These are phyloP conservation scores for Mycetomoellerius zeteki DNA, from an alignment of 1,140 invertebrate genomes.

Conservation along the genomic window DNA sequence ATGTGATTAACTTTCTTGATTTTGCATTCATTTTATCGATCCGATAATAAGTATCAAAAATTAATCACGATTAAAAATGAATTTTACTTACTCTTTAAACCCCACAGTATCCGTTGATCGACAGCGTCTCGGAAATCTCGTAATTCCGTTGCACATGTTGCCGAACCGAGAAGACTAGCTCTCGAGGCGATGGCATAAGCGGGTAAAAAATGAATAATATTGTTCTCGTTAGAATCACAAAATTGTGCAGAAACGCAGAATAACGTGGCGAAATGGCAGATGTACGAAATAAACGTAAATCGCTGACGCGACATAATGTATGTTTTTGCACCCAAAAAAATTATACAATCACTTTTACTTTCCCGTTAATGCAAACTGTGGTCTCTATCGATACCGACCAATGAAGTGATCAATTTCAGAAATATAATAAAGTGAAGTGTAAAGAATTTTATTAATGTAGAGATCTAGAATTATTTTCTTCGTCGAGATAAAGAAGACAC, in stretches of 20 bases:
- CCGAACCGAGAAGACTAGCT: conserved; percentile 67
- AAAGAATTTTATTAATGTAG: not conserved
- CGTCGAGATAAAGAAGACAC: too few species aligned
- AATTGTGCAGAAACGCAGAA: conserved; percentile 9
- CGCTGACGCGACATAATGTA: conserved; percentile 24
- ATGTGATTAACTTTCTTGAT: not conserved
- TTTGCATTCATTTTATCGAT: not conserved
- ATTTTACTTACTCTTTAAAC: conserved; percentile 80
- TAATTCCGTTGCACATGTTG: conserved; percentile 76
- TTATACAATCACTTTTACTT: not conserved
- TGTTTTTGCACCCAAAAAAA: not conserved
- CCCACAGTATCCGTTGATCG: conserved; percentile 78
- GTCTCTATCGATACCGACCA: not conserved
- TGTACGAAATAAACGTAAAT: not conserved
- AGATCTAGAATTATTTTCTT: too few species aligned
- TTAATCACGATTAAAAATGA: not conserved
- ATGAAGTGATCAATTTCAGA: not conserved
- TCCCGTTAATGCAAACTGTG: not conserved
- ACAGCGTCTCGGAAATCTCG: conserved; percentile 74
- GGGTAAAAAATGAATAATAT: conserved; percentile 65
- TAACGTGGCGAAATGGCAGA: not conserved
- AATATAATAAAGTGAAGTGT: not conserved
- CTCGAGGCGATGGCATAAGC: conserved; percentile 77
- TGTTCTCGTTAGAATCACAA: not conserved
- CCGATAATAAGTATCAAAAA: too few species aligned